Conservation (phyloP, 2,797 vertebrate species). For the Microtus agrestis region DNA sequence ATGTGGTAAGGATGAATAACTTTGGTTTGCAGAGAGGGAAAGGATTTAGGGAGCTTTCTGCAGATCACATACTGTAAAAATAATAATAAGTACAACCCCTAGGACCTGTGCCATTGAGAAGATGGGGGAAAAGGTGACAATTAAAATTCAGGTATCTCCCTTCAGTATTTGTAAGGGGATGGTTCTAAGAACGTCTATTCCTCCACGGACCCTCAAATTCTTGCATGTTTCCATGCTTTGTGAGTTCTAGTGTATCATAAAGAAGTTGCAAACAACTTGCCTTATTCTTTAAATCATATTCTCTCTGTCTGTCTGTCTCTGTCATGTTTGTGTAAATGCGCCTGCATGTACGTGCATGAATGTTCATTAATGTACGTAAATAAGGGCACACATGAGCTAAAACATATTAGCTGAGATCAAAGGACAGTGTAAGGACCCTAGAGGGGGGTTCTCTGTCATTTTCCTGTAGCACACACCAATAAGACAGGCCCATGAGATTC, state of each 20-base stretch:
- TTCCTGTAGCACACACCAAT: neutral
- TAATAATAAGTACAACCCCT: neutral
- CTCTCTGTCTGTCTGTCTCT: neutral
- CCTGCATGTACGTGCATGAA: neutral
- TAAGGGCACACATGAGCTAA: neutral
- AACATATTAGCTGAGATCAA: neutral
- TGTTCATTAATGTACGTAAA: neutral
- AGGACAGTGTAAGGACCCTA: neutral
- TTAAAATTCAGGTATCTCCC: neutral
- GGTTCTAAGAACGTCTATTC: neutral
- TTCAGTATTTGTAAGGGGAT: neutral
- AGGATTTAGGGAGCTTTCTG: neutral
- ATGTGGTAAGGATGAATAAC: neutral
- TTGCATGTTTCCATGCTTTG: neutral
- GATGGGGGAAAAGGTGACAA: accelerated
- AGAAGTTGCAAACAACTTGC: neutral
- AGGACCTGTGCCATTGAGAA: neutral
- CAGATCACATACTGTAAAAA: neutral
- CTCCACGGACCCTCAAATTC: neutral
- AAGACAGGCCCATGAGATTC: neutral
- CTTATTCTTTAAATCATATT: neutral
- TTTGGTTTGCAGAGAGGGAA: neutral
- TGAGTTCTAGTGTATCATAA: neutral
- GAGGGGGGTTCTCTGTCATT: neutral
- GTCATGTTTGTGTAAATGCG: neutral